A percentile compares a stretch with the other conserved stretches of the same genome.
These are phyloP conservation scores for Desoria tigrina DNA, from an alignment of 2,888 invertebrate genomes.

Conservation along the genomic window DNA sequence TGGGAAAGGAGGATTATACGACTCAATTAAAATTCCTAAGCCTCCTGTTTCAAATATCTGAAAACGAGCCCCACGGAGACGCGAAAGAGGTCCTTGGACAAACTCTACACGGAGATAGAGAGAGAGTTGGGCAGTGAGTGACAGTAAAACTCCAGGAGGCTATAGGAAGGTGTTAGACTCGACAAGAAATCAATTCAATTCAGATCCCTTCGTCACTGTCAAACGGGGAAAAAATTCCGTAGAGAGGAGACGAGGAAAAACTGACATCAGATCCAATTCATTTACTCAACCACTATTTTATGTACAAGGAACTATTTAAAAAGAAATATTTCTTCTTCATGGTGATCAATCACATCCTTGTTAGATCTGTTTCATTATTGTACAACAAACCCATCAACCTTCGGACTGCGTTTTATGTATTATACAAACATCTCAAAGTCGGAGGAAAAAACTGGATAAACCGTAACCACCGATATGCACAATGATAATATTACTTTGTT, in stretches of 20 bases:
- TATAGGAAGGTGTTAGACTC: slow-evolving; percentile 8
- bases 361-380: slow-evolving; percentile 10
- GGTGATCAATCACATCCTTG: slow-evolving; percentile 36
- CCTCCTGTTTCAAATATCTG: no score
- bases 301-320: neutral
- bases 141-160: slow-evolving; percentile 17
- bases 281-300: slow-evolving; percentile 4
- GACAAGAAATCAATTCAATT: slow-evolving; percentile 21
- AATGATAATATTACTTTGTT: neutral
- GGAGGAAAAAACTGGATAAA: no score
- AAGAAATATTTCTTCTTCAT: slow-evolving; percentile 21
- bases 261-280: slow-evolving; percentile 5
- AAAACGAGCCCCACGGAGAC: no score
- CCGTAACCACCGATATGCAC: no score
- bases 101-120: neutral
- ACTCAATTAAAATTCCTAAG: no score
- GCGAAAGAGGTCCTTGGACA: no score
- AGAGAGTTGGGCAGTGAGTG: slow-evolving; percentile 7
- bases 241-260: neutral
- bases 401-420: neutral
- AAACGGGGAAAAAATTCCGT: slow-evolving; percentile 2
- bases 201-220: slow-evolving; percentile 22
- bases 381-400: neutral
- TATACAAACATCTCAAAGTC: no score
- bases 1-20: no score